Percentiles rank a stretch among this genome's conserved stretches.
These are phyloP conservation scores for Opisthocomus hoazin DNA, from an alignment of 2,113 vertebrate genomes.

Conservation along the genomic window DNA sequence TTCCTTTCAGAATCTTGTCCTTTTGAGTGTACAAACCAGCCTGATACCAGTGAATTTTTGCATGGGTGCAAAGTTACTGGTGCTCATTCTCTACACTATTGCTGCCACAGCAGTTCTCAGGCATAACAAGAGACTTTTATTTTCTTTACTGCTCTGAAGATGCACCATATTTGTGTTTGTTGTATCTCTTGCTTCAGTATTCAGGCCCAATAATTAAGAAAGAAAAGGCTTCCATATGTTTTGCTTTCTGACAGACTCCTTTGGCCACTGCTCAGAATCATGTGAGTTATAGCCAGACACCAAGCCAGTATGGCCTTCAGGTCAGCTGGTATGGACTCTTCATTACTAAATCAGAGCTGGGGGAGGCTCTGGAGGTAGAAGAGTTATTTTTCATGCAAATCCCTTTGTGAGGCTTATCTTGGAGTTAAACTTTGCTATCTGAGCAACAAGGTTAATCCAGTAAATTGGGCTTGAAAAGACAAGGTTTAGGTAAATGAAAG, in stretches of 20 bases:
- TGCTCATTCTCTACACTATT: background rate
- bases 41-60: background rate
- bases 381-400: background rate
- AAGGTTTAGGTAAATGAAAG: conserved; percentile 4
- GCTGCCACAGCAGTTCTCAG: background rate
- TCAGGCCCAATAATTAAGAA: background rate
- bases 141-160: background rate
- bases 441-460: conserved; percentile 13
- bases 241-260: background rate
- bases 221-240: conserved; percentile 17
- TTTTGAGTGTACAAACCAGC: background rate
- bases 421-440: background rate
- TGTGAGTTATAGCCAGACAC: background rate
- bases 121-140: background rate
- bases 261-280: background rate
- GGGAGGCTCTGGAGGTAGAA: background rate
- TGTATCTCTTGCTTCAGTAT: background rate
- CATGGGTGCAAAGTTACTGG: background rate
- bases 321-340: background rate
- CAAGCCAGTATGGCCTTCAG: background rate
- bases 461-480: background rate
- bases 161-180: background rate
- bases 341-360: background rate
- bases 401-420: background rate
- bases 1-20: background rate